These are phyloP conservation scores for Otocyon megalotis DNA, from an alignment of 2,113 vertebrate species.

Conservation along the genomic window DNA sequence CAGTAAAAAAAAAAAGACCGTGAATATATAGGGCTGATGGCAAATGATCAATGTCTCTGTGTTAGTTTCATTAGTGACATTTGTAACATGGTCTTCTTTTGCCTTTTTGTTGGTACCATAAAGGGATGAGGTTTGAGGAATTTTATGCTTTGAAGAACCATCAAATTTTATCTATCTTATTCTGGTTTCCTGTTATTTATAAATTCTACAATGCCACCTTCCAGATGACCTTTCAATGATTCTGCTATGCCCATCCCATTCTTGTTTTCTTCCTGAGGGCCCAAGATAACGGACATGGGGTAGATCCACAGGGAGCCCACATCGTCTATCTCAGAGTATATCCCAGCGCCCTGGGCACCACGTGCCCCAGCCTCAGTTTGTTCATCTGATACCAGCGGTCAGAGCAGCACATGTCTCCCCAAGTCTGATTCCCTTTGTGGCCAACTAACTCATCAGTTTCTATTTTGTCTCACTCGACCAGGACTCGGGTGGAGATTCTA, in stretches of 20 bases:
- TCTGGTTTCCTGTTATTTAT: neutral
- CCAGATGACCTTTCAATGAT: neutral
- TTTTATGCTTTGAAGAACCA: neutral
- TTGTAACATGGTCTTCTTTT: neutral
- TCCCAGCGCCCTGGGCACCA: fast-evolving
- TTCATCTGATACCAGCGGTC: neutral
- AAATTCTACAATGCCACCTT: no score
- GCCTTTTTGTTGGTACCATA: neutral
- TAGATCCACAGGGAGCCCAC: neutral
- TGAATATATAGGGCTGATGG: neutral
- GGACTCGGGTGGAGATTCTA: slow-evolving; percentile 72
- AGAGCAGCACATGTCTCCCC: fast-evolving
- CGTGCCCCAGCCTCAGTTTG: neutral
- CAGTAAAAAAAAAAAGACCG: neutral
- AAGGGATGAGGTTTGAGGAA: neutral
- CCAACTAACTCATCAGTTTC: slow-evolving; percentile 15
- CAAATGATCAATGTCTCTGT: neutral
- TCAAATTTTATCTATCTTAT: neutral
- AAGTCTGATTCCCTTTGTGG: neutral
- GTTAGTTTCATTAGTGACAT: neutral
- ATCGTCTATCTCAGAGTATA: neutral
- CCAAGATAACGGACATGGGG: neutral
- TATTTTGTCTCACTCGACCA: slow-evolving; percentile 61
- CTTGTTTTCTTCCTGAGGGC: neutral
- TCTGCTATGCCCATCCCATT: neutral